A percentile compares a stretch with the other conserved stretches of the same genome.
phyloP scores from a whole-genome alignment of 2,113 vertebrate genomes.

The Axis porcinus region DNA sequence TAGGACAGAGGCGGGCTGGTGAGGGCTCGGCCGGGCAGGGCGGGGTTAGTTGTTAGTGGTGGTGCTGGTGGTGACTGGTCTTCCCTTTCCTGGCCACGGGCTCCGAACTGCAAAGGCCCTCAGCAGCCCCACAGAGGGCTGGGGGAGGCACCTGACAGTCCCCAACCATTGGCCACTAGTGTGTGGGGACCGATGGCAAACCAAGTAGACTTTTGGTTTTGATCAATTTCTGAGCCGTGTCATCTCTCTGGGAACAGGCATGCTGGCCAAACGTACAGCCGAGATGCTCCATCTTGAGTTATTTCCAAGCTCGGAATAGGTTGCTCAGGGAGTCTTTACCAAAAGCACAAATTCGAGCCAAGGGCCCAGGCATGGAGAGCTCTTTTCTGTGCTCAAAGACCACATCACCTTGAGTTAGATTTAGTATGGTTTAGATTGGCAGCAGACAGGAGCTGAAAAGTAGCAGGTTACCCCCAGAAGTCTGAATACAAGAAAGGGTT shows the following conservation, averaged over 20 bases:
- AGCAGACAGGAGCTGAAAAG: not conserved
- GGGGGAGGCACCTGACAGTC: not conserved
- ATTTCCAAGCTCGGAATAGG: not conserved
- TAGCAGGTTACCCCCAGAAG: not conserved
- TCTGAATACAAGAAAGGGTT: slow-evolving; percentile 13
- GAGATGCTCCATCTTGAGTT: not conserved
- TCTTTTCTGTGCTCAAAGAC: not conserved
- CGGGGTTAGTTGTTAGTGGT: slow-evolving; percentile 70
- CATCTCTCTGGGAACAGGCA: not conserved
- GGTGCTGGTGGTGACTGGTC: not conserved
- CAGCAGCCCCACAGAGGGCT: not conserved
- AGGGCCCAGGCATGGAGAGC: not conserved
- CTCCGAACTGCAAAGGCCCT: not conserved
- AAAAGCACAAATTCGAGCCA: not conserved
- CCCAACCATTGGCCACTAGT: not conserved
- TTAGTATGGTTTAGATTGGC: not conserved
- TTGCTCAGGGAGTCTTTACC: not conserved
- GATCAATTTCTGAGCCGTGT: not conserved
- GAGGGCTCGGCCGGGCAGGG: slow-evolving; percentile 27
- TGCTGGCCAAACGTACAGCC: not conserved
- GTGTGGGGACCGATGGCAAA: not conserved
- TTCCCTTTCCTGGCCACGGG: slow-evolving; percentile 22
- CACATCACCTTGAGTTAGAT: not conserved
- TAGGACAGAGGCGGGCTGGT: slow-evolving; percentile 74
- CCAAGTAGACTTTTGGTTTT: not conserved